Evolutionary conservation across 1,140 invertebrate species (phyloP), one percentile per base, ranked within the genome.

Genomic region (Apis dorsata): DNA sequence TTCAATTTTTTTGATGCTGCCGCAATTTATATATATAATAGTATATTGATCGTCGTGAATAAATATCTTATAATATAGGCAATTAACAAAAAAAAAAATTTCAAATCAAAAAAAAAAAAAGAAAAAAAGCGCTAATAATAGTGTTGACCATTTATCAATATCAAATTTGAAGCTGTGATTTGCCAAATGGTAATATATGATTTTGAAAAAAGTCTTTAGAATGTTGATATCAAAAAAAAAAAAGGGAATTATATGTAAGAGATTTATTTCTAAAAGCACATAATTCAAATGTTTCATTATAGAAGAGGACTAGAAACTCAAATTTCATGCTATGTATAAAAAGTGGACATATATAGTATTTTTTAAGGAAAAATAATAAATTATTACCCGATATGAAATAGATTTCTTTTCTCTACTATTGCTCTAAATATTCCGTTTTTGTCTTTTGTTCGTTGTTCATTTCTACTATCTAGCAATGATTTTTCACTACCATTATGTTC

Each of bases 311-410:
- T 78, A 60, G 66, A 74, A 53, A 74, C 85, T 75, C 65, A 83
- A 85, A 90, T 90, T 90, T 90, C 90, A 82, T 74, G 87, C 79
- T 85, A 73, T 88, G 90, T 84, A 91, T 90, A 91, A 91, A 90
- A 88, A 79, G 81, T 81, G 85, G 85, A 83, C 89, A 81, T 76
- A 49, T 60, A 85, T 68, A 74, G 77, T 70, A 77, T 79, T 87
- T 81, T 87, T 80, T 81, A 74, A 87, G 72, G 81, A 90, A 85
- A 74, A 90, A 90, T 88, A 90, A 90, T 91, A 92, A 92, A 92
- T 90, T 92, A 92, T 92, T 91, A 90, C 89, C 89, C 90, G 89
- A 90, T 90, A 84, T 85, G 90, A 90, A 92, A 92, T 92, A 91
- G 83, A 92, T 91, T 92, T 92, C 90, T 92, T 78, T 78, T 79